Percentiles rank a stretch among this genome's conserved stretches.
These are phyloP conservation scores for Drosophila ironensis DNA, from an alignment of 1,140 invertebrate species.

Conservation along the genomic window DNA sequence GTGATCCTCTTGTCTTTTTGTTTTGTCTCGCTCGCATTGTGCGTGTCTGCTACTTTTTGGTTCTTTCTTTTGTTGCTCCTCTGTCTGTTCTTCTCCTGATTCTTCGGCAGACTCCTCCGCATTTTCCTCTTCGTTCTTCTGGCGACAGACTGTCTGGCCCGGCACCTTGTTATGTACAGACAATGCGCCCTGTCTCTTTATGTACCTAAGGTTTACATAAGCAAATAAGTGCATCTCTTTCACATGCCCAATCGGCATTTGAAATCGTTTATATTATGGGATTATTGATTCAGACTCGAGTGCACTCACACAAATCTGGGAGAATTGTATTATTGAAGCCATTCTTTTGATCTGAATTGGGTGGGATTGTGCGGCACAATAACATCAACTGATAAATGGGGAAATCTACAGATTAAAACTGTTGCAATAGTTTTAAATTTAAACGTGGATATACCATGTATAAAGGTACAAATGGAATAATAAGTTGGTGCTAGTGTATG, in stretches of 20 bases:
- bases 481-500: too few relatives aligned
- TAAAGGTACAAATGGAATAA: too few relatives aligned
- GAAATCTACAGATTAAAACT: neutral
- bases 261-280: constrained; percentile 62
- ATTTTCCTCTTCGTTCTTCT: constrained; percentile 10
- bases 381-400: constrained; percentile 14
- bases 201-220: constrained; percentile 26
- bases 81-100: neutral
- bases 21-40: constrained; percentile 68
- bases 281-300: constrained; percentile 48
- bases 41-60: constrained; percentile 63
- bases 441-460: too few relatives aligned
- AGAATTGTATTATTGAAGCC: constrained; percentile 22
- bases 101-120: constrained; percentile 1
- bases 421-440: too few relatives aligned
- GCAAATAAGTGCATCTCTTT: constrained; percentile 23
- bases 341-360: constrained; percentile 18
- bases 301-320: constrained; percentile 10
- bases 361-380: constrained; percentile 11
- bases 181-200: neutral
- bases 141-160: constrained; percentile 74
- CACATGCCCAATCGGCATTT: constrained; percentile 13
- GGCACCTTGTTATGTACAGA: constrained; percentile 22
- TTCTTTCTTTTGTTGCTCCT: constrained; percentile 12
- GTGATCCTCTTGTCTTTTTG: constrained; percentile 51